phyloP scores from a whole-genome alignment of 2,888 invertebrate species.

The Drosophila borealis region DNA sequence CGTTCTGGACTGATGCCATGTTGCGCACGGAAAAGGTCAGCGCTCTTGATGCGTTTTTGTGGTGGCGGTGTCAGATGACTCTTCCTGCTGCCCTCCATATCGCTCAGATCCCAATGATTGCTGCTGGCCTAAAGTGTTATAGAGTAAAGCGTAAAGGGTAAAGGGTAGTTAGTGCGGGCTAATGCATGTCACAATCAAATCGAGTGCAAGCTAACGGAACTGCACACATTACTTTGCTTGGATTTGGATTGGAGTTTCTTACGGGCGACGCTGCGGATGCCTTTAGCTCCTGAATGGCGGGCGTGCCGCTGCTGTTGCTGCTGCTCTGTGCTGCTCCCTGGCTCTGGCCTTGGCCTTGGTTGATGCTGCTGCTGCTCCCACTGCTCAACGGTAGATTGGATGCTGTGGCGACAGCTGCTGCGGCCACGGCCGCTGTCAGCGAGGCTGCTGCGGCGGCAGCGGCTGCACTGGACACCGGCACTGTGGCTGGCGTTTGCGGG shows the following conservation, averaged over 20 bases:
- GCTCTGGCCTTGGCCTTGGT: conserved; percentile 5
- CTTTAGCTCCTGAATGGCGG: conserved; percentile 85
- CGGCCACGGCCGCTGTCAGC: conserved; percentile 60
- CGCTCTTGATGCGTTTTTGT: conserved; percentile 89
- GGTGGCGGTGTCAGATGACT: conserved; percentile 87
- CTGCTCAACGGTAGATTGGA: conserved; percentile 46
- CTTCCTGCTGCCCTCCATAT: conserved; percentile 85
- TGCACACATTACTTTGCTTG: conserved; percentile 83
- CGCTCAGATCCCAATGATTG: conserved; percentile 88
- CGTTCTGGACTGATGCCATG: conserved; percentile 86
- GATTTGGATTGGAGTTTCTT: conserved; percentile 82
- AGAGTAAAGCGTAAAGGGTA: not conserved
- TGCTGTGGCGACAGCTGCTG: conserved; percentile 60
- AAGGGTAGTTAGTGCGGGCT: not conserved
- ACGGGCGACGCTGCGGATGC: conserved; percentile 85
- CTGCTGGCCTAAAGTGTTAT: conserved; percentile 69
- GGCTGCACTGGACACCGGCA: conserved; percentile 61
- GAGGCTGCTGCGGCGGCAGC: conserved; percentile 64
- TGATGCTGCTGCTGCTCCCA: conserved; percentile 19
- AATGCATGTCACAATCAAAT: conserved; percentile 9
- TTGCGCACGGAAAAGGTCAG: conserved; percentile 89
- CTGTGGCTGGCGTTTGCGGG: conserved; percentile 34
- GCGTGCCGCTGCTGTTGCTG: conserved; percentile 69
- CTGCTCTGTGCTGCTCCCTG: conserved; percentile 8
- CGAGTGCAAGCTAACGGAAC: conserved; percentile 59